Evolutionary conservation across 2,888 invertebrate species (phyloP).

Genomic region (Drosophila setosimentum): DNA sequence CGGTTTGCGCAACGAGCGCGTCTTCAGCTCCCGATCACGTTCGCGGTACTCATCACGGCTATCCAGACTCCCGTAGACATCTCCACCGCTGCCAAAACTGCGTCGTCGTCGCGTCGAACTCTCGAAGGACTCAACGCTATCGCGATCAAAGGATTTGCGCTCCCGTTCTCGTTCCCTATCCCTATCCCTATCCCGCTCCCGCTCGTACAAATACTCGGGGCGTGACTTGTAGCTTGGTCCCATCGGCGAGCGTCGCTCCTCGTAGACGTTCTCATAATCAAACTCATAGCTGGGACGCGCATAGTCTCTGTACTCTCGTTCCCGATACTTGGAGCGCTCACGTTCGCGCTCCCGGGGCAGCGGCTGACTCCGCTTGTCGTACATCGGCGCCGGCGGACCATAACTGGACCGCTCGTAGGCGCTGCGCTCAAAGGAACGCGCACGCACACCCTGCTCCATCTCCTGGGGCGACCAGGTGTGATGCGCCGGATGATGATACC

Average conservation of each 20-base stretch:
- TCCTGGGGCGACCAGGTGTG: slow-evolving; percentile 85
- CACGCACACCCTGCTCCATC: slow-evolving; percentile 83
- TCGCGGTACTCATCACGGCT: slow-evolving; percentile 85
- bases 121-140: slow-evolving; percentile 85
- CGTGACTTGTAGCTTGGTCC: slow-evolving; percentile 70
- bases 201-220: slow-evolving; percentile 83
- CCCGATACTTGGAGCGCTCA: slow-evolving; percentile 81
- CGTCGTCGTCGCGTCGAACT: slow-evolving; percentile 83
- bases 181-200: slow-evolving; percentile 48
- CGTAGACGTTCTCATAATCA: slow-evolving; percentile 84
- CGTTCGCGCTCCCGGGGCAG: slow-evolving; percentile 61
- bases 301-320: slow-evolving; percentile 82
- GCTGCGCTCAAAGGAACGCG: slow-evolving; percentile 83
- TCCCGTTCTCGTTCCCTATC: slow-evolving; percentile 77
- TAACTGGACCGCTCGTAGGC: slow-evolving; percentile 85
- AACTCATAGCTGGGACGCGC: slow-evolving; percentile 83
- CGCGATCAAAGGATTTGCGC: slow-evolving; percentile 85
- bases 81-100: slow-evolving; percentile 85
- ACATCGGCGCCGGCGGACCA: slow-evolving; percentile 85
- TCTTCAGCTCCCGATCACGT: slow-evolving; percentile 82
- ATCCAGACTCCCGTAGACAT: slow-evolving; percentile 85
- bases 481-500: slow-evolving; percentile 84
- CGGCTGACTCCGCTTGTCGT: slow-evolving; percentile 84
- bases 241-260: slow-evolving; percentile 79
- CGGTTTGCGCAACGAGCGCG: slow-evolving; percentile 83